Evolutionary conservation across 1,140 invertebrate species (phyloP), one percentile per base, ranked within the genome.

Genomic region (Macrobrachium nipponense): DNA sequence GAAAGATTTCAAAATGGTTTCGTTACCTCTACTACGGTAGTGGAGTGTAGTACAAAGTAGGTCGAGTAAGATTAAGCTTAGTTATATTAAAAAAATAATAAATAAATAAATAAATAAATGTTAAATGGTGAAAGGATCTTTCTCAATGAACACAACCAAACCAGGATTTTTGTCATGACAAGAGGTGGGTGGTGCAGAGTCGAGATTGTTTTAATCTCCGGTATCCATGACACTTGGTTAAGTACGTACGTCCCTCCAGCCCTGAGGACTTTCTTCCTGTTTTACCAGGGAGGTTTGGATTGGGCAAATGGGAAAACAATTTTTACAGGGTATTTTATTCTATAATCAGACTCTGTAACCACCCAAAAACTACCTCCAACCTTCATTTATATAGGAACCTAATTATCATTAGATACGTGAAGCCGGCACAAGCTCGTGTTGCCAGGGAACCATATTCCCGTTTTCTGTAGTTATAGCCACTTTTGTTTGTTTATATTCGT

Each of bases 261-360:
- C 81, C 68, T 72, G 8, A 70, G 44, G 23, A 20, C 70, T 43
- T 12, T 51, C 12, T 51, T 51, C 51, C 12, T 51, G 8, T 12
- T 10, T 8, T 51, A 10, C 3, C 7, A 10, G 51, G 51, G 51
- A 51, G 51, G 51, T 51, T 51, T 51, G 51, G 51, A 51, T 10
- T 51, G 51, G 51, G 51, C 51, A 51, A 12, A 51, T 44, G 73
- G 20, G 79, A 72, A 62, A 78, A 86, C 83, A 43, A 86, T 82
- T 87, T 87, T 76, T 78, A 87, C 85, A 87, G 85, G 85, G 85
- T 87, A 87, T 87, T 87, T 87, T 87, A 80, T 87, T 87, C 70
- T 81, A 87, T 84, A 77, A 87, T 76, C 64, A 51, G 80, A 87
- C 85, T 77, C 85, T 86, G 84, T 80, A 80, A 64, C 84, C 77